Evolutionary conservation across 2,888 invertebrate species (phyloP).

Genomic region (Hirtodrosophila confusa): DNA sequence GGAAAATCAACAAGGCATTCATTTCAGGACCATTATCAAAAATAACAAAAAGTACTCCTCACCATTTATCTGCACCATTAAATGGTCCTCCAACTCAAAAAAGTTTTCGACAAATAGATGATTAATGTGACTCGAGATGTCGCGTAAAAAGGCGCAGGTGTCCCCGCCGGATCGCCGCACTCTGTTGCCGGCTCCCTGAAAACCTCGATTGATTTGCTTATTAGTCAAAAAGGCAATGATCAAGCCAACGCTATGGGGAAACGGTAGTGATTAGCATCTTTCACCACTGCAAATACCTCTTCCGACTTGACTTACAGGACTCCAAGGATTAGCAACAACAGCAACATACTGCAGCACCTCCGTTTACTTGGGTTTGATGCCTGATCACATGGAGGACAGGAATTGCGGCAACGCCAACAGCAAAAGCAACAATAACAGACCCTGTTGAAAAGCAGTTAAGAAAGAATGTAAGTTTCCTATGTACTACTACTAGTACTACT

Average conservation of each 20-base stretch:
- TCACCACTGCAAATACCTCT: too few species aligned
- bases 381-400: conserved; percentile 89
- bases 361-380: conserved; percentile 87
- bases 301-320: conserved; percentile 87
- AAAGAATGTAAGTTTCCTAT: neutral
- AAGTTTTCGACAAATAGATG: conserved; percentile 90
- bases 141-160: conserved; percentile 88
- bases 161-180: conserved; percentile 87
- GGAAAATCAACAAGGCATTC: too few species aligned
- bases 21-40: neutral
- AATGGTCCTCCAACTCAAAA: conserved; percentile 87
- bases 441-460: conserved; percentile 47
- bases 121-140: conserved; percentile 89
- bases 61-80: conserved; percentile 89
- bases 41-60: conserved; percentile 15
- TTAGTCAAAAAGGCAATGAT: conserved; percentile 96
- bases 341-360: conserved; percentile 90
- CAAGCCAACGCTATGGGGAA: conserved; percentile 90
- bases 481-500: too few species aligned
- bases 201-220: conserved; percentile 91
- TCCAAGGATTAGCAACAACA: conserved; percentile 91
- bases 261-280: too few species aligned
- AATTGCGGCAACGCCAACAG: conserved; percentile 89
- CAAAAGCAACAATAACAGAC: conserved; percentile 88
- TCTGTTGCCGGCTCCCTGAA: conserved; percentile 86